Conservation (phyloP, 2,888 invertebrate species). For the Terebella lapidaria region DNA sequence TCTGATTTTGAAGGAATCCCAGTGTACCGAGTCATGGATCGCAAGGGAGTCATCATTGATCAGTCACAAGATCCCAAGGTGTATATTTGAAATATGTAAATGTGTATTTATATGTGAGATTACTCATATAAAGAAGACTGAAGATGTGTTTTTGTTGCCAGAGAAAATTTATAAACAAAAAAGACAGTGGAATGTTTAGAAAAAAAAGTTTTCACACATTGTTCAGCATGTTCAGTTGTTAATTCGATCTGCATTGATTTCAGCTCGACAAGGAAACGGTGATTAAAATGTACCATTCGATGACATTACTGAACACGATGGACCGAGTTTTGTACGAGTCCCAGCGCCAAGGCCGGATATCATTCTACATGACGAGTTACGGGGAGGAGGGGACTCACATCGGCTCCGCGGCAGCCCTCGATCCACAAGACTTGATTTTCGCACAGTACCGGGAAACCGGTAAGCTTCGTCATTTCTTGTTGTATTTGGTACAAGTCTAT, state of each 20-base stretch:
- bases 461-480: too few species aligned
- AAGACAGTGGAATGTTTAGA: too few species aligned
- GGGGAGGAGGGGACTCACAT: slow-evolving; percentile 96
- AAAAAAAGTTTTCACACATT: too few species aligned
- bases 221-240: too few species aligned
- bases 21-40: slow-evolving; percentile 73
- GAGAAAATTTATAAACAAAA: too few species aligned
- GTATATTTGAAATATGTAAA: too few species aligned
- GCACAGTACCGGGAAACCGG: slow-evolving; percentile 95
- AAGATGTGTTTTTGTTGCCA: not conserved
- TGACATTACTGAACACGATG: slow-evolving; percentile 85
- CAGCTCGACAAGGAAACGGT: slow-evolving; percentile 67
- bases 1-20: slow-evolving; percentile 62
- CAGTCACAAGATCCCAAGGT: slow-evolving; percentile 58
- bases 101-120: too few species aligned
- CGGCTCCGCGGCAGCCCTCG: slow-evolving; percentile 87
- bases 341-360: slow-evolving; percentile 91
- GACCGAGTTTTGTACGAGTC: slow-evolving; percentile 96
- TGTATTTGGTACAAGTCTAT: too few species aligned
- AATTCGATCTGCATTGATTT: too few species aligned
- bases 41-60: slow-evolving; percentile 62
- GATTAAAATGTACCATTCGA: slow-evolving; percentile 85
- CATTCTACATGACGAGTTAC: slow-evolving; percentile 98
- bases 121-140: too few species aligned
- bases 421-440: slow-evolving; percentile 78